Evolutionary conservation across 1,140 invertebrate species (phyloP).

Genomic region (Bemisia tabaci): DNA sequence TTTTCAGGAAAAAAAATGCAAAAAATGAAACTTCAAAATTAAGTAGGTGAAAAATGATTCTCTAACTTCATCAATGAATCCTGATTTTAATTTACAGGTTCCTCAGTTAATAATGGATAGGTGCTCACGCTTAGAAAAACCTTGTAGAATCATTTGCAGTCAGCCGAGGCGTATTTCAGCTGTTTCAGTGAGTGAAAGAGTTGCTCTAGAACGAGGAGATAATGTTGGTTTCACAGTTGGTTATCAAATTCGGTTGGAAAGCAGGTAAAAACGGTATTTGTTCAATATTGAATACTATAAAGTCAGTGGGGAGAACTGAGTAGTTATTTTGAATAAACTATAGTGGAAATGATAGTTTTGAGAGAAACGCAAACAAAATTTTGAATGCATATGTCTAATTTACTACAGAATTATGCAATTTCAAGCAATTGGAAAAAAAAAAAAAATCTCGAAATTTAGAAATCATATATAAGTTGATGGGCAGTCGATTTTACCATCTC

Average conservation of each 20-base stretch:
- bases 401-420: no score
- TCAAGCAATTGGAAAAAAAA: no score
- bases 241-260: constrained; percentile 86
- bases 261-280: constrained; percentile 32
- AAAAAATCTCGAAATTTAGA: no score
- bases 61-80: no score
- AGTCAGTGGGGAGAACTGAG: neutral
- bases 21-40: no score
- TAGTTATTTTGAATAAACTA: neutral
- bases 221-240: constrained; percentile 75
- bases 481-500: no score
- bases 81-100: no score
- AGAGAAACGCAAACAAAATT: neutral
- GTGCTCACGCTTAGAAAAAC: constrained; percentile 42
- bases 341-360: no score
- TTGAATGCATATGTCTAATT: neutral
- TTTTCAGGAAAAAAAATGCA: no score
- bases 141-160: constrained; percentile 80
- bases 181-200: constrained; percentile 66
- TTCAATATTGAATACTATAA: neutral
- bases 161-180: constrained; percentile 85
- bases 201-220: constrained; percentile 74
- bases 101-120: constrained; percentile 83
- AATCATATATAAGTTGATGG: no score
- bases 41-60: no score